These are phyloP conservation scores for Drosophila neotestacea DNA, from an alignment of 2,888 invertebrate species.

Conservation along the genomic window DNA sequence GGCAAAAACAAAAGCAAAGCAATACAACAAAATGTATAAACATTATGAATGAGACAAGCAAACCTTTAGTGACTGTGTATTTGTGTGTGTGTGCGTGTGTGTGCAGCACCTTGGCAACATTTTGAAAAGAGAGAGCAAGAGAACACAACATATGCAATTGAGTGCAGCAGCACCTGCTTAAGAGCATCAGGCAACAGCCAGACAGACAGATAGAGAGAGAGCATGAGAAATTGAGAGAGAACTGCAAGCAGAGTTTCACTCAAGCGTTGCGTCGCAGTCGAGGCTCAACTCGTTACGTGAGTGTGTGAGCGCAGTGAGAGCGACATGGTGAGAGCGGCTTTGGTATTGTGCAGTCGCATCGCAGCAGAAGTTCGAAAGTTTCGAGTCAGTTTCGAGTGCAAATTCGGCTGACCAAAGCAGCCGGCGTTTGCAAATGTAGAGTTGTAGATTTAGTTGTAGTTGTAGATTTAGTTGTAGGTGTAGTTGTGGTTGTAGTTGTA, in stretches of 20 bases:
- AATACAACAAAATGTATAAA: slow-evolving; percentile 40
- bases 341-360: slow-evolving; percentile 35
- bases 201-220: neutral
- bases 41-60: slow-evolving; percentile 64
- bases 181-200: slow-evolving; percentile 28
- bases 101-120: slow-evolving; percentile 60
- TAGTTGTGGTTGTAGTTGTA: too few species aligned
- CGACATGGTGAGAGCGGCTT: slow-evolving; percentile 6
- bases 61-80: slow-evolving; percentile 40
- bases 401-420: slow-evolving; percentile 53
- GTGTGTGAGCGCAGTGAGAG: slow-evolving; percentile 4
- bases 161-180: slow-evolving; percentile 45
- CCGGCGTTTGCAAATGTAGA: slow-evolving; percentile 19
- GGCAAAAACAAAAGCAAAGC: neutral
- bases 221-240: neutral
- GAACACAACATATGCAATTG: slow-evolving; percentile 48
- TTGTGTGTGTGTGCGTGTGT: slow-evolving; percentile 15
- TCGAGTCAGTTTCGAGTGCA: slow-evolving; percentile 54
- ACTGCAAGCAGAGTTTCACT: slow-evolving; percentile 56
- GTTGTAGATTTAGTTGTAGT: slow-evolving; percentile 14
- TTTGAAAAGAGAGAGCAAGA: slow-evolving; percentile 34
- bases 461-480: slow-evolving; percentile 9
- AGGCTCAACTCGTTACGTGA: slow-evolving; percentile 9
- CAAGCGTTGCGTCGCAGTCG: slow-evolving; percentile 46
- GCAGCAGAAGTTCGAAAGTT: slow-evolving; percentile 14